A percentile compares a stretch with the other conserved stretches of the same genome.
Evolutionary conservation across 23 tunicate genomes (phyloP).

Genomic region (Styela clava): DNA sequence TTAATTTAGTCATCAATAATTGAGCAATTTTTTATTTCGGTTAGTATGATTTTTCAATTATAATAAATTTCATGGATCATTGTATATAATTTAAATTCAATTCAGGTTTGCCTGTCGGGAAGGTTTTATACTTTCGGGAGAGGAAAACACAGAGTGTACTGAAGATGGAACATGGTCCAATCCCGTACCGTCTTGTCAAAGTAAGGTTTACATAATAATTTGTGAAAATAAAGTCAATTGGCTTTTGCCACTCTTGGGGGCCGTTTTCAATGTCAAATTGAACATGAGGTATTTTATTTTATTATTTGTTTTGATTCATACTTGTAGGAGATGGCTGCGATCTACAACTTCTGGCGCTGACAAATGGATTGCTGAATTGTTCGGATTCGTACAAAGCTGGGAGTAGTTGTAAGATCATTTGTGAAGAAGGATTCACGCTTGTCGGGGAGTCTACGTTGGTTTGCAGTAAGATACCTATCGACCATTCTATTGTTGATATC

Average conservation of each 20-base stretch:
- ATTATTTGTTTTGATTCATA: too few relatives aligned
- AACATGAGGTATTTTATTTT: not conserved
- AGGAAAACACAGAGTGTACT: not conserved
- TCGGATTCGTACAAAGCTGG: not conserved
- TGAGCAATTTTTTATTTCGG: too few relatives aligned
- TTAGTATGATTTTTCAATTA: too few relatives aligned
- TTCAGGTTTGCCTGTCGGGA: not conserved
- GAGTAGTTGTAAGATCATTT: not conserved
- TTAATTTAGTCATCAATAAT: too few relatives aligned
- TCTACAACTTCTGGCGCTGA: not conserved
- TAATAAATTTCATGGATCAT: too few relatives aligned
- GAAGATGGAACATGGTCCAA: conserved; percentile 12
- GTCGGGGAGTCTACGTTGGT: not conserved
- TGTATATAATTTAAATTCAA: too few relatives aligned
- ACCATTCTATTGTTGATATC: too few relatives aligned
- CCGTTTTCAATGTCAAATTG: not conserved
- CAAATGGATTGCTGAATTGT: not conserved
- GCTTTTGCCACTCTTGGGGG: too few relatives aligned
- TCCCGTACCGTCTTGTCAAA: conserved; percentile 4
- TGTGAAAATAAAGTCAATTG: too few relatives aligned
- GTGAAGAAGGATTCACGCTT: not conserved
- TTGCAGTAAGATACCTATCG: too few relatives aligned
- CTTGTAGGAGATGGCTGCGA: not conserved
- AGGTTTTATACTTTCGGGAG: not conserved
- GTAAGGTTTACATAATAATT: not conserved